These are phyloP conservation scores for Pseudocheirus occidentalis DNA, from an alignment of 2,797 vertebrate genomes.

Conservation along the genomic window DNA sequence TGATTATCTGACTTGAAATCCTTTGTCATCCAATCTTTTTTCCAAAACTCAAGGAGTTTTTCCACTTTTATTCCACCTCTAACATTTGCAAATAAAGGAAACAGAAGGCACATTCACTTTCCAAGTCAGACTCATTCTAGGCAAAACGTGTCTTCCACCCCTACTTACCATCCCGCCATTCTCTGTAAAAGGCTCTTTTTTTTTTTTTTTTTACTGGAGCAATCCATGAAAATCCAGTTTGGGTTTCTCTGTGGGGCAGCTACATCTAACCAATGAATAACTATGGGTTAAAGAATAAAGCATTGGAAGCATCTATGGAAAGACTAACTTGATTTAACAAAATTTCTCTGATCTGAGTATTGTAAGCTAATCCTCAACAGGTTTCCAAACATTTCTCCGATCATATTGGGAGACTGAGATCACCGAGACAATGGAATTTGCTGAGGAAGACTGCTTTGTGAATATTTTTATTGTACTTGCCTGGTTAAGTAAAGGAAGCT, in stretches of 20 bases:
- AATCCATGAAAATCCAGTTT: slow-evolving; percentile 78
- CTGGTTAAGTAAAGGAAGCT: background rate
- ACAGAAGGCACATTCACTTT: slow-evolving; percentile 3
- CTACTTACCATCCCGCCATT: slow-evolving; percentile 42
- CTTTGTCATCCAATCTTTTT: slow-evolving; percentile 19
- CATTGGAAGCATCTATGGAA: slow-evolving; percentile 39
- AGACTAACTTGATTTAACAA: slow-evolving; percentile 54
- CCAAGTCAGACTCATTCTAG: slow-evolving; percentile 50
- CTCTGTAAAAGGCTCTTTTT: slow-evolving; percentile 75
- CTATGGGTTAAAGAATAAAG: slow-evolving; percentile 52
- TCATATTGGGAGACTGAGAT: background rate
- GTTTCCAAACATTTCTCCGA: slow-evolving; percentile 3
- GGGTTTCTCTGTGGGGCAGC: slow-evolving; percentile 58
- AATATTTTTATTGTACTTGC: background rate
- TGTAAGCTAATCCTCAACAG: slow-evolving; percentile 25
- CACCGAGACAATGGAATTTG: background rate
- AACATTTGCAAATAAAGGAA: background rate
- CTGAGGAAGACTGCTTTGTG: background rate
- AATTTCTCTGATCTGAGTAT: slow-evolving; percentile 43
- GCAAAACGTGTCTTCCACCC: slow-evolving; percentile 23
- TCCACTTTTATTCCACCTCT: slow-evolving; percentile 50
- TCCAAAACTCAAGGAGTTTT: slow-evolving; percentile 24
- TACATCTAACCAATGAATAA: slow-evolving; percentile 61
- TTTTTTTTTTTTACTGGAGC: slow-evolving; percentile 68
- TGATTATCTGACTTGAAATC: background rate